Evolutionary conservation across 2,797 vertebrate genomes (phyloP).

Genomic region (Coluber constrictor): DNA sequence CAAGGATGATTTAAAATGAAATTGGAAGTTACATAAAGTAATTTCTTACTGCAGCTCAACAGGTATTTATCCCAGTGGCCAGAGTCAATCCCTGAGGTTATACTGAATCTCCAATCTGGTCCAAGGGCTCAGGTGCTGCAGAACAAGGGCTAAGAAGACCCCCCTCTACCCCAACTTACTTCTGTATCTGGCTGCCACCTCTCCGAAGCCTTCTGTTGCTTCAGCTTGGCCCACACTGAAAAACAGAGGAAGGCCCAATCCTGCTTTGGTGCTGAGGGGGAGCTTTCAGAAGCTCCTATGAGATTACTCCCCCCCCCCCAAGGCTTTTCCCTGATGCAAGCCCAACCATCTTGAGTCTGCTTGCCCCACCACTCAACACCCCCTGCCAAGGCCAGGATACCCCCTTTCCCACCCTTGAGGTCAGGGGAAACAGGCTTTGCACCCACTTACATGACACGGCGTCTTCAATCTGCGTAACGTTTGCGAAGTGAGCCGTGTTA

Average conservation of each 20-base stretch:
- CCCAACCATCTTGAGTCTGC: background rate
- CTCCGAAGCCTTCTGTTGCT: constrained; percentile 93
- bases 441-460: constrained; percentile 88
- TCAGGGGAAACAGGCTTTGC: background rate
- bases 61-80: background rate
- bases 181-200: constrained; percentile 98
- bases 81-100: background rate
- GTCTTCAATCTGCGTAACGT: constrained; percentile 97
- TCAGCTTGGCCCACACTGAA: constrained; percentile 95
- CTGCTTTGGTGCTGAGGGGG: no score
- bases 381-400: background rate
- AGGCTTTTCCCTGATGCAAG: background rate
- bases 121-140: background rate
- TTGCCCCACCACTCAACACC: background rate
- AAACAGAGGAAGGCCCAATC: background rate
- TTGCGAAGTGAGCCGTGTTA: constrained; percentile 96
- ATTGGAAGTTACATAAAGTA: background rate
- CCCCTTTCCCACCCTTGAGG: background rate
- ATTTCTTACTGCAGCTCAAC: background rate
- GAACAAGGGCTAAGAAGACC: background rate
- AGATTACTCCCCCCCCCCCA: background rate
- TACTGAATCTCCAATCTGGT: background rate
- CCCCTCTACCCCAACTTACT: constrained; percentile 65
- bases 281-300: background rate
- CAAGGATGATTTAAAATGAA: background rate